Percentiles rank a stretch among this genome's conserved stretches.
These are phyloP conservation scores for Melipona beecheii DNA, from an alignment of 2,888 invertebrate species.

Conservation along the genomic window DNA sequence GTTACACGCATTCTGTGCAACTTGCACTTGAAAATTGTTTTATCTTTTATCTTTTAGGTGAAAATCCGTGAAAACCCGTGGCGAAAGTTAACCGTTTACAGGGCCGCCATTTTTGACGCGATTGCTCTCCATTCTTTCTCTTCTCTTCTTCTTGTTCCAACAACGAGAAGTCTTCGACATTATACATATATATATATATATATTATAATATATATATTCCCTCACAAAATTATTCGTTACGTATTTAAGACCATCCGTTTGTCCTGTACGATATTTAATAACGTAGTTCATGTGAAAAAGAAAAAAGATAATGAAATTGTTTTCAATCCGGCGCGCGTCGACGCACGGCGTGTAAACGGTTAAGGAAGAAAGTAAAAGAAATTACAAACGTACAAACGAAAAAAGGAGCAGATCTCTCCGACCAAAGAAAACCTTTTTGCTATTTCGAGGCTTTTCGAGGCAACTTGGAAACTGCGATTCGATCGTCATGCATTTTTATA, in stretches of 20 bases:
- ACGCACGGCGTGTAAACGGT: slow-evolving; percentile 48
- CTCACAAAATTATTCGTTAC: too few relatives aligned
- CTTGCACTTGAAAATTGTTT: too few relatives aligned
- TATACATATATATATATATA: too few relatives aligned
- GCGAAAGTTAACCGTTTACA: slow-evolving; percentile 34
- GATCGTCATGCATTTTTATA: slow-evolving; percentile 21
- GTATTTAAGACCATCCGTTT: slow-evolving; percentile 8
- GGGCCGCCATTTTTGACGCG: not conserved
- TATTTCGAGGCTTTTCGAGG: slow-evolving; percentile 27
- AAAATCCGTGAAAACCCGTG: too few relatives aligned
- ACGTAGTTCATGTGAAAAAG: slow-evolving; percentile 9
- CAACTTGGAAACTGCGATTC: slow-evolving; percentile 5
- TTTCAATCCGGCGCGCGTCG: slow-evolving; percentile 15
- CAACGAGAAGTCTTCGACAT: not conserved
- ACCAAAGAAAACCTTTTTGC: slow-evolving; percentile 42
- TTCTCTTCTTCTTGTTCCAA: not conserved
- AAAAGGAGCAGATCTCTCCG: not conserved
- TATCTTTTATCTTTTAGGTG: too few relatives aligned
- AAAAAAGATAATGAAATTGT: slow-evolving; percentile 11
- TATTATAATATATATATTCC: too few relatives aligned
- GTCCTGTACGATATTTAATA: slow-evolving; percentile 35
- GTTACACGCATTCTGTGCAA: too few relatives aligned
- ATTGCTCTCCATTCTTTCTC: slow-evolving; percentile 1
- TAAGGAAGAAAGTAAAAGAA: not conserved
- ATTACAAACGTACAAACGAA: not conserved